Evolutionary conservation across 2,113 vertebrate species (phyloP).

Genomic region (Apodemus sylvaticus): DNA sequence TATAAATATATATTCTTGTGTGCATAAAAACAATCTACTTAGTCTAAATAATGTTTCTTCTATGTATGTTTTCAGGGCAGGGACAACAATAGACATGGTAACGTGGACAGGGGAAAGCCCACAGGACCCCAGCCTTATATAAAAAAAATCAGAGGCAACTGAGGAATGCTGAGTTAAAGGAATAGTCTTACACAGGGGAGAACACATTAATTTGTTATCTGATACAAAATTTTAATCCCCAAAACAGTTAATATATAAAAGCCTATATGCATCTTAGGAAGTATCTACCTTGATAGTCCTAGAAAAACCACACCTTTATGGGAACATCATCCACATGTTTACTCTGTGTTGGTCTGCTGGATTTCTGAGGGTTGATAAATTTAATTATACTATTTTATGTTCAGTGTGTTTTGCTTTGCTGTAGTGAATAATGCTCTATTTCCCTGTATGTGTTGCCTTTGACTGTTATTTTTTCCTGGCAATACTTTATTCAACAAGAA

Average conservation of each 20-base stretch:
- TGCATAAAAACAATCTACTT: not conserved
- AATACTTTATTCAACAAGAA: not conserved
- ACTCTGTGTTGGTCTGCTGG: not conserved
- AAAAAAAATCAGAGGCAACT: not conserved
- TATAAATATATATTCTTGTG: not conserved
- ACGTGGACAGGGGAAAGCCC: not conserved
- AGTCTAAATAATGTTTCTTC: too few relatives aligned
- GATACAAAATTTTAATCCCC: not conserved
- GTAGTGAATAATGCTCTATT: not conserved
- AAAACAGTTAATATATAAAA: not conserved
- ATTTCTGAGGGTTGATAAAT: not conserved
- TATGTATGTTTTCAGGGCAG: not conserved
- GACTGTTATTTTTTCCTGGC: not conserved
- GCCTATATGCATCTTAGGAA: not conserved
- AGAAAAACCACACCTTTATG: not conserved
- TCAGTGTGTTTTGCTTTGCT: not conserved
- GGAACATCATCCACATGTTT: not conserved
- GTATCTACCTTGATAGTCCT: not conserved
- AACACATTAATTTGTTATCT: not conserved
- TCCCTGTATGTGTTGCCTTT: not conserved
- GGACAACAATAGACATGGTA: not conserved
- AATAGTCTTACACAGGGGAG: not conserved
- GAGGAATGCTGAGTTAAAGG: not conserved
- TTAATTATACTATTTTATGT: not conserved
- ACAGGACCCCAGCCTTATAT: not conserved